Evolutionary conservation across 2,113 vertebrate genomes (phyloP).

Genomic region (Aldabrachelys gigantea): DNA sequence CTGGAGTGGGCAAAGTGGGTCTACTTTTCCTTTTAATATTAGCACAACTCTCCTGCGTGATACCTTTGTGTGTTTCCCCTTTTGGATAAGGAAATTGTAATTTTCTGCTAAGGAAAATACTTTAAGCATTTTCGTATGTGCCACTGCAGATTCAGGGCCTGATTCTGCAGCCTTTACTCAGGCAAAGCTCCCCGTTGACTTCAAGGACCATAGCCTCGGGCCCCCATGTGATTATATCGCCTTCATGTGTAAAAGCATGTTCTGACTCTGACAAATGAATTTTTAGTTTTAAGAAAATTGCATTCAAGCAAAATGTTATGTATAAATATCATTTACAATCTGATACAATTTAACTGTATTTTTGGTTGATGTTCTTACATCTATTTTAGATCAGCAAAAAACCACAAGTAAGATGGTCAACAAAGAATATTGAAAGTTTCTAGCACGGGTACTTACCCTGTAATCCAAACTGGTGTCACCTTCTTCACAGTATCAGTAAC

Average conservation of each 20-base stretch:
- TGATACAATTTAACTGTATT: neutral
- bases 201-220: neutral
- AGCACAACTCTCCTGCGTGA: neutral
- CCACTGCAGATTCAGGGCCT: neutral
- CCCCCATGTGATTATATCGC: neutral
- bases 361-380: neutral
- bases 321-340: neutral
- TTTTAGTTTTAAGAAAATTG: neutral
- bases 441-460: fast-evolving
- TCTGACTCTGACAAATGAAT: neutral
- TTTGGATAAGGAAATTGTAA: neutral
- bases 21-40: neutral
- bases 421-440: neutral
- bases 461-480: neutral
- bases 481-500: neutral
- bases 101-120: neutral
- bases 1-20: neutral
- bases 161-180: neutral
- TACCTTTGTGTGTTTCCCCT: neutral
- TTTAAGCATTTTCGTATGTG: neutral
- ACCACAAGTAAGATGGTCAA: neutral
- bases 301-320: neutral
- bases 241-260: neutral
- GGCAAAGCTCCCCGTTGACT: neutral
- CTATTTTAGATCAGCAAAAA: neutral